Base-by-base conservation (phyloP, 1,140 invertebrate genomes). In the Heliconius hermathena region DNA sequence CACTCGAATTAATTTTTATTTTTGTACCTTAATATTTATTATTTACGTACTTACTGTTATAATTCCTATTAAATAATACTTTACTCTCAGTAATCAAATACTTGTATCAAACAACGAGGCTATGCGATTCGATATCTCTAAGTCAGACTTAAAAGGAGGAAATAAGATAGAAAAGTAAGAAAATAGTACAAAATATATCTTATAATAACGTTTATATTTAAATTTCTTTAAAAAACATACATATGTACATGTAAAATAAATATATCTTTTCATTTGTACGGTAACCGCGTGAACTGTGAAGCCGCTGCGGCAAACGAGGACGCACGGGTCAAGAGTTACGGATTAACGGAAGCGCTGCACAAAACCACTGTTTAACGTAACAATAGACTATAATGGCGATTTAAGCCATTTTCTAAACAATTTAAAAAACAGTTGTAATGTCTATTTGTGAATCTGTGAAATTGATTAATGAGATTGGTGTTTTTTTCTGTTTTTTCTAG, bases 401-500 rank as follows among this genome's bases (percentile, higher is more conserved):
- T 66, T 66, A 66, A 66, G 60, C 60, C 22, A 66, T 29, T 66
- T 57, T 29, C 60, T 66, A 66, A 66, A 66, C 26, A 66, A 66
- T 66, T 66, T 8, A 8, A 66, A 66, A 22, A 26, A 66, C 22
- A 66, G 4, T 29, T 66, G n/a, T 66, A 6, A 29, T 66, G 60
- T 9, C 60, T 29, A 66, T 66, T 66, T 66, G 22, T 66, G 22
- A 29, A 8, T 66, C 60, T 66, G 26, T 66, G 60, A 29, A 66
- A 66, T 16, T 13, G 22, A 29, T 29, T 66, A 66, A 29, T 8
- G 3, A 11, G 54, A 57, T 46, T 46, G 41, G 5, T 8, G 5
- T 20, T 8, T 20, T 52, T 52, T 52, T 18, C 6, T 6, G 16
- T 57, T 57, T 60, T 60, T 60, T 29, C 29, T 29, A 29, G 29